phyloP scores from a whole-genome alignment of 2,113 vertebrate genomes.

The Salvelinus namaycush region DNA sequence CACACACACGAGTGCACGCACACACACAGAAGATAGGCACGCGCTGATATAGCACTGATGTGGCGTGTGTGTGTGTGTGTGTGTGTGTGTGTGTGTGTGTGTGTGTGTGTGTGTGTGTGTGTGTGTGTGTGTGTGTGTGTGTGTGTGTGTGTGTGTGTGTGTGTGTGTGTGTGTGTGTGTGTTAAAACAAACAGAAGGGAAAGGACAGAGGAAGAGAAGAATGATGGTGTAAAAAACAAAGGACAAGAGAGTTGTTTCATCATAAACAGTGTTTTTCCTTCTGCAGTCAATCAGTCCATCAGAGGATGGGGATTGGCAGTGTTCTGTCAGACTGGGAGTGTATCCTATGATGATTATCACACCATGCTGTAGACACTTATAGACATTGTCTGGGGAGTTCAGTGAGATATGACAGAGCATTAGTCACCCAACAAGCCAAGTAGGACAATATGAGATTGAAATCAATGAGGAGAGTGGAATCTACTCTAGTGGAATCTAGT shows the following conservation, averaged over 20 bases:
- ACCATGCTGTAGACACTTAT: neutral
- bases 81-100: neutral
- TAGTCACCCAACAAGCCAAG: neutral
- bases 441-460: neutral
- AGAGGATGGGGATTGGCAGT: neutral
- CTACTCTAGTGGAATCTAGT: no score
- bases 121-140: constrained; percentile 5
- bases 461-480: no score
- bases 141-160: neutral
- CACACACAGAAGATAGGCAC: no score
- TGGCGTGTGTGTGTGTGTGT: no score
- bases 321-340: neutral
- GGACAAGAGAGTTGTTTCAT: no score
- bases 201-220: neutral
- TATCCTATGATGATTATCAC: no score
- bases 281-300: neutral
- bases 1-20: no score
- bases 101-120: constrained; percentile 29
- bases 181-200: neutral
- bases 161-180: no score
- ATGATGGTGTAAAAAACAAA: neutral
- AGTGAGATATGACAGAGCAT: neutral
- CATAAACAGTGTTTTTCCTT: neutral
- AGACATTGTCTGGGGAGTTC: neutral
- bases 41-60: no score